phyloP scores from a whole-genome alignment of 23 tunicate genomes.

The Corella eumyota region DNA sequence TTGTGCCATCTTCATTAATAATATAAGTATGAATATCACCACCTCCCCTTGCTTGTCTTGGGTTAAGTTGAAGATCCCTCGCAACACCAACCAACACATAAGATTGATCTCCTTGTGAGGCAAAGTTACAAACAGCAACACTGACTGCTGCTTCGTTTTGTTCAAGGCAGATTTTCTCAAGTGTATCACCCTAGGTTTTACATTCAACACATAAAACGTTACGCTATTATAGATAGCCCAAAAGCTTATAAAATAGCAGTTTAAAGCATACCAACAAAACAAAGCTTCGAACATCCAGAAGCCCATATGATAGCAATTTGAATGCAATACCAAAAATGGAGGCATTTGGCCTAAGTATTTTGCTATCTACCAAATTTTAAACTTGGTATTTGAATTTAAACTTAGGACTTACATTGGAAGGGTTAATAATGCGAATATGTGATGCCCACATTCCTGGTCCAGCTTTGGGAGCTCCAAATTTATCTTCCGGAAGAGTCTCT shows the following conservation, averaged over 20 bases:
- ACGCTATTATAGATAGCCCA: no score
- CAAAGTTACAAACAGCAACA: constrained; percentile 52
- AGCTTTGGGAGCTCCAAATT: constrained; percentile 92
- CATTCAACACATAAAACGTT: no score
- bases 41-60: constrained; percentile 80
- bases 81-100: constrained; percentile 81
- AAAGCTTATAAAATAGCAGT: no score
- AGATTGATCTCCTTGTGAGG: constrained; percentile 46
- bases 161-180: constrained; percentile 35
- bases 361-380: no score
- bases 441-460: constrained; percentile 99
- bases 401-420: no score
- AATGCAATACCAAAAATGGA: no score
- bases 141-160: constrained; percentile 89
- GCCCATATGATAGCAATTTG: no score
- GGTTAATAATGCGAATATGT: constrained; percentile 54
- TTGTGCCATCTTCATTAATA: constrained; percentile 48
- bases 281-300: no score
- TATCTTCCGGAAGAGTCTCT: constrained; percentile 78
- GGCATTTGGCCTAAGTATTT: no score
- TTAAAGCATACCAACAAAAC: no score
- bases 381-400: no score
- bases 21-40: constrained; percentile 84
- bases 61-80: constrained; percentile 55
- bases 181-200: constrained; percentile 60